Percentiles rank a stretch among this genome's conserved stretches.
phyloP scores from a whole-genome alignment of 2,888 invertebrate species.

The Tupiocoris notatus region DNA sequence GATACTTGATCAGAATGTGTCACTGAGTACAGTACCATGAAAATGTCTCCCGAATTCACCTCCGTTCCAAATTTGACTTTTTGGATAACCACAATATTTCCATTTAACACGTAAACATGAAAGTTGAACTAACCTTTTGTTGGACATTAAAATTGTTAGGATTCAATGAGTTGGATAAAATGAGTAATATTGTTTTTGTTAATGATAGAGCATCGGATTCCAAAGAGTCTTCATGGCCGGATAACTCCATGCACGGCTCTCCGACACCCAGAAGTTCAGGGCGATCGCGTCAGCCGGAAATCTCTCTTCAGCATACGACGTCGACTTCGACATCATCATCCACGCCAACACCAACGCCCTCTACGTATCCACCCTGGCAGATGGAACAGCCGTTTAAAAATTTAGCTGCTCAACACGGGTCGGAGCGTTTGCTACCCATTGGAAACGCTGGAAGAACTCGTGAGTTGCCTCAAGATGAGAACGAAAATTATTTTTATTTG shows the following conservation, averaged over 20 bases:
- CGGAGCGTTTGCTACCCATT: slow-evolving; percentile 62
- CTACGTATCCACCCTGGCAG: slow-evolving; percentile 53
- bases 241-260: slow-evolving; percentile 55
- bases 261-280: slow-evolving; percentile 53
- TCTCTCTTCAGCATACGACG: slow-evolving; percentile 52
- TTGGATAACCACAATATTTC: too few species aligned
- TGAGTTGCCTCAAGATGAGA: too few species aligned
- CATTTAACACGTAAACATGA: not conserved
- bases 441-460: slow-evolving; percentile 53
- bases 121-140: not conserved
- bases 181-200: too few species aligned
- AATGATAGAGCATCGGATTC: slow-evolving; percentile 26
- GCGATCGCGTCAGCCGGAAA: slow-evolving; percentile 43
- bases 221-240: slow-evolving; percentile 51
- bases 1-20: not conserved
- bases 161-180: too few species aligned
- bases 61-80: too few species aligned
- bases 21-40: too few species aligned
- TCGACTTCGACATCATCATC: slow-evolving; percentile 51
- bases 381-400: slow-evolving; percentile 48
- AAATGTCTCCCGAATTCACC: too few species aligned
- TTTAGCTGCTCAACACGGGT: slow-evolving; percentile 51
- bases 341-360: slow-evolving; percentile 49
- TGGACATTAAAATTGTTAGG: too few species aligned
- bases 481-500: too few species aligned